Evolutionary conservation across 2,888 invertebrate species (phyloP), one percentile per base, ranked within the genome.

Genomic region (Trichopoda pennipes): DNA sequence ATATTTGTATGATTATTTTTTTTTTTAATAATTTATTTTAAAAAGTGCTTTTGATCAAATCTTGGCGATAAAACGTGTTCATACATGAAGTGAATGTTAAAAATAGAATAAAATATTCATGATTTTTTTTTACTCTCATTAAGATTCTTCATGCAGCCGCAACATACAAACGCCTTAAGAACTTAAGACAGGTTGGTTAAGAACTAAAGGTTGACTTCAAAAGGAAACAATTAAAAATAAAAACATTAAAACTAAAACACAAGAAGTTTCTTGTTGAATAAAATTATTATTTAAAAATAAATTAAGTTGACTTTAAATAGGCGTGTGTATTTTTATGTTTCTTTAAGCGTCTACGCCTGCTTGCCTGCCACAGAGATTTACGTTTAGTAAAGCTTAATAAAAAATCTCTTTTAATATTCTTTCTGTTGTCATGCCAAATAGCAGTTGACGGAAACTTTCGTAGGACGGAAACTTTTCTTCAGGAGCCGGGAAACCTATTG

Each of bases 361-460:
- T 2, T 47, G 28, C 12, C n/a, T 35, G 19, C 68, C 1, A 38
- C 38, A 35, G 35, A 35, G 38, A n/a, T 47, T 74, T 44, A 74
- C 64, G 23, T 74, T 74, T 12, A 38, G 12, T 12, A 10, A 38
- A 38, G 38, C 12, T 3, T 77, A 81, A 77, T 74, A 69, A 77
- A 81, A 73, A 73, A 72, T 81, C 63, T 28, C 7, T 28, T 6
- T 6, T 28, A 4, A 7, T 28, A 28, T 6, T 28, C 7, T 6
- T 6, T 28, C n/a, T n/a, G n/a, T n/a, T n/a, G n/a, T n/a, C n/a
- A n/a, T n/a, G n/a, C n/a, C n/a, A n/a, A n/a, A n/a, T n/a, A n/a
- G n/a, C n/a, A n/a, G n/a, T n/a, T n/a, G n/a, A n/a, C n/a, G n/a
- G n/a, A n/a, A n/a, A n/a, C n/a, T n/a, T n/a, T n/a, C n/a, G n/a